Percentiles rank a stretch among this genome's conserved stretches.
Evolutionary conservation across 2,888 invertebrate genomes (phyloP).

Genomic region (Eumacrocentrus americanus): DNA sequence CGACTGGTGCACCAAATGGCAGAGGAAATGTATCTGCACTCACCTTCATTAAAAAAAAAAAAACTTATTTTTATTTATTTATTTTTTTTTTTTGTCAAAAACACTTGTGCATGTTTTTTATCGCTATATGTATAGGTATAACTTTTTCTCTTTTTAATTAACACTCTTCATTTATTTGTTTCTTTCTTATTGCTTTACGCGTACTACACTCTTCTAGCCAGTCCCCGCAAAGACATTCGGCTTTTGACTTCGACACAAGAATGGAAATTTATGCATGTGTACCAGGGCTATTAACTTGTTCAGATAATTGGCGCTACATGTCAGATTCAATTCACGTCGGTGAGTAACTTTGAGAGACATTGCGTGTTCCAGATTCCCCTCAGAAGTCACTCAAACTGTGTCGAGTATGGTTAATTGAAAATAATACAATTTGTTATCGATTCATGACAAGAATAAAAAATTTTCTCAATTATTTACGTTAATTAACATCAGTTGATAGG

Average conservation of each 20-base stretch:
- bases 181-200: slow-evolving; percentile 14
- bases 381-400: neutral
- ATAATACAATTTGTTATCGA: too few species aligned
- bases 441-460: too few species aligned
- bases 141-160: slow-evolving; percentile 15
- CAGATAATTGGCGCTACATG: neutral
- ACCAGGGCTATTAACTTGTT: neutral
- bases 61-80: slow-evolving; percentile 16
- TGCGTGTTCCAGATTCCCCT: neutral
- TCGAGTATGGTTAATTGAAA: too few species aligned
- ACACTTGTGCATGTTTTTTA: slow-evolving; percentile 13
- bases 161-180: neutral
- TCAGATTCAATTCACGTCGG: neutral
- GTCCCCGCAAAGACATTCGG: too few species aligned
- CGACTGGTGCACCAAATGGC: neutral
- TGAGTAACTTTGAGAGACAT: neutral
- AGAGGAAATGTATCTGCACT: neutral
- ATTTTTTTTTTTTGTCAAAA: neutral
- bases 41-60: neutral
- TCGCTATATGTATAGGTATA: neutral
- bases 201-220: too few species aligned
- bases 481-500: too few species aligned
- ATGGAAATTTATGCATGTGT: neutral
- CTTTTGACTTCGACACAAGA: neutral
- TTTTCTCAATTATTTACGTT: too few species aligned